Conservation (phyloP, 2,888 invertebrate genomes). For the Cantharis rustica region DNA sequence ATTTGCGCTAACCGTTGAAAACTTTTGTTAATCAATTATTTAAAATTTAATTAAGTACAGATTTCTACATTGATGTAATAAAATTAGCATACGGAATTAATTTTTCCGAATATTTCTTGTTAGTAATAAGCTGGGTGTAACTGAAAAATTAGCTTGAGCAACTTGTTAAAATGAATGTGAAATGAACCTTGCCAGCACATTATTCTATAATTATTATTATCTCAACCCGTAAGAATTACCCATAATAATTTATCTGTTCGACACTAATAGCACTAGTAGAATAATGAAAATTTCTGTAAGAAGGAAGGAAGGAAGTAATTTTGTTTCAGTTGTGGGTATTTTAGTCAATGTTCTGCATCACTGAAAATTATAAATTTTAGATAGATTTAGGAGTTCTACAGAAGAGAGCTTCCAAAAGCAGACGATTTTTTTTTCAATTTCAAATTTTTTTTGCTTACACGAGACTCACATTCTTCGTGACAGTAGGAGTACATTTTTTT, state of each 20-base stretch:
- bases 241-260: conserved; percentile 9
- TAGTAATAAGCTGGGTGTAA: neutral
- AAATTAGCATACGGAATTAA: neutral
- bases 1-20: neutral
- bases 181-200: neutral
- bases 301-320: conserved; percentile 26
- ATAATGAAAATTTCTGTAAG: conserved; percentile 22
- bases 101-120: neutral
- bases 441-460: neutral
- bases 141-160: neutral
- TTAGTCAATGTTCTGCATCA: conserved; percentile 18
- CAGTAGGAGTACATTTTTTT: neutral
- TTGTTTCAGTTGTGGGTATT: conserved; percentile 9
- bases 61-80: neutral
- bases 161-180: neutral
- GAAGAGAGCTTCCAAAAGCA: conserved; percentile 6
- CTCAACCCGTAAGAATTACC: neutral
- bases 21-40: neutral
- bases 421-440: neutral
- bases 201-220: neutral
- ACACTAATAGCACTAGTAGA: conserved; percentile 22
- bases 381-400: conserved; percentile 12
- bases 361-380: conserved; percentile 15
- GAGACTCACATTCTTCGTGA: neutral
- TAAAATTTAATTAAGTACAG: neutral